phyloP scores from a whole-genome alignment of 2,888 invertebrate species.

The Trissoscelio sp. region DNA sequence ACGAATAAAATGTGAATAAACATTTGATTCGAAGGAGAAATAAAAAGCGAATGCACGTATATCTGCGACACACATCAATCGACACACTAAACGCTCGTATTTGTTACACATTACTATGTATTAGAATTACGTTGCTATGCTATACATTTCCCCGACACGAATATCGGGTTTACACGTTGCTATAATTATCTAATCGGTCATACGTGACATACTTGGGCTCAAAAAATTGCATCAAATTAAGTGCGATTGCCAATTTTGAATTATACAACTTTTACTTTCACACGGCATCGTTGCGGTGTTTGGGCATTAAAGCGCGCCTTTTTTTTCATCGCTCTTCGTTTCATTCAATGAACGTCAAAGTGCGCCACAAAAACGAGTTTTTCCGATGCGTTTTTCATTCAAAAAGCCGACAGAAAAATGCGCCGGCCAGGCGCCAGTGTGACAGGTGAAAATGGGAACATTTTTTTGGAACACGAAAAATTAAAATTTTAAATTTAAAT shows the following conservation, averaged over 20 bases:
- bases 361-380: conserved; percentile 46
- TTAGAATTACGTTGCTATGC: conserved; percentile 46
- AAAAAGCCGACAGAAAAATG: conserved; percentile 23
- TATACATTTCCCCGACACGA: conserved; percentile 30
- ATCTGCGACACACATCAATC: conserved; percentile 41
- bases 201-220: conserved; percentile 39
- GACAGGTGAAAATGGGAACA: neutral
- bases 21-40: conserved; percentile 24
- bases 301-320: neutral
- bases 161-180: conserved; percentile 50
- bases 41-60: conserved; percentile 17
- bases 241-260: conserved; percentile 46
- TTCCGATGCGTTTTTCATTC: conserved; percentile 32
- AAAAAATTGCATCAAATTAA: conserved; percentile 38
- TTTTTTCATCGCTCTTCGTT: neutral
- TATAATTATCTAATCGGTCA: conserved; percentile 58
- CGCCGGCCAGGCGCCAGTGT: too few relatives aligned
- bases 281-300: conserved; percentile 9
- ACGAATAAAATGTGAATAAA: neutral
- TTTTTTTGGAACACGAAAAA: too few relatives aligned
- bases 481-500: too few relatives aligned
- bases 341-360: conserved; percentile 26
- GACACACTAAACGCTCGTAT: conserved; percentile 43
- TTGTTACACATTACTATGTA: conserved; percentile 47
- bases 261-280: conserved; percentile 48